A percentile compares a stretch with the other conserved stretches of the same genome.
Evolutionary conservation across 2,113 vertebrate genomes (phyloP).

Genomic region (Menidia beryllina): DNA sequence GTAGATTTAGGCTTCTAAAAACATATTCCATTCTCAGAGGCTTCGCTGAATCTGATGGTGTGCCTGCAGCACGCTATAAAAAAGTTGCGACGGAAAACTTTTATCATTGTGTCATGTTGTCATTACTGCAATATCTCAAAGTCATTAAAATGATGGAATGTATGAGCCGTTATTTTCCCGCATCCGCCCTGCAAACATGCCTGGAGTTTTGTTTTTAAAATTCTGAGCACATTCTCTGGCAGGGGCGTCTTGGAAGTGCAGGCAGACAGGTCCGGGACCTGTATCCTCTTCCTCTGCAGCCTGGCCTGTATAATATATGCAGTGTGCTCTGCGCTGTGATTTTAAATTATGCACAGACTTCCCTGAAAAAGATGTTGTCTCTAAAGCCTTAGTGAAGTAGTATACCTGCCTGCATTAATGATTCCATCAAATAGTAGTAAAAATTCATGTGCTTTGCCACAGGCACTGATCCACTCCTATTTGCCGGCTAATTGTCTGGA

Average conservation of each 20-base stretch:
- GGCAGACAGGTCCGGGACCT: too few species aligned
- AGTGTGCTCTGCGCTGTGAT: too few species aligned
- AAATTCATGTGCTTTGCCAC: neutral
- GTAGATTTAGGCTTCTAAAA: too few species aligned
- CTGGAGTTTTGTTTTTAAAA: neutral
- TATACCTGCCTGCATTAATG: neutral
- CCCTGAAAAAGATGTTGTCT: neutral
- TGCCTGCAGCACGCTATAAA: neutral
- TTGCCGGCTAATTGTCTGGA: neutral
- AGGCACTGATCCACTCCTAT: neutral
- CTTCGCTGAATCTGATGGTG: too few species aligned
- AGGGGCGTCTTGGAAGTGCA: too few species aligned
- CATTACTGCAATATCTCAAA: neutral
- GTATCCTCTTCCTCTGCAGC: too few species aligned
- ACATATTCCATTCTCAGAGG: too few species aligned
- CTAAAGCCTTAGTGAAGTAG: neutral
- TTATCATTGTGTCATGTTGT: neutral
- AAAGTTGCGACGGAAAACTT: neutral
- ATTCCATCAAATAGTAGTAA: neutral
- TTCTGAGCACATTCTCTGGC: neutral
- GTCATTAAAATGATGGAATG: neutral
- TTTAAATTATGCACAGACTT: too few species aligned
- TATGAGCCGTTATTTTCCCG: neutral
- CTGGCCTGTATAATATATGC: too few species aligned
- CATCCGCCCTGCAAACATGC: neutral